Base-by-base conservation (phyloP, 2,113 vertebrate genomes). In the Pluvialis apricaria region DNA sequence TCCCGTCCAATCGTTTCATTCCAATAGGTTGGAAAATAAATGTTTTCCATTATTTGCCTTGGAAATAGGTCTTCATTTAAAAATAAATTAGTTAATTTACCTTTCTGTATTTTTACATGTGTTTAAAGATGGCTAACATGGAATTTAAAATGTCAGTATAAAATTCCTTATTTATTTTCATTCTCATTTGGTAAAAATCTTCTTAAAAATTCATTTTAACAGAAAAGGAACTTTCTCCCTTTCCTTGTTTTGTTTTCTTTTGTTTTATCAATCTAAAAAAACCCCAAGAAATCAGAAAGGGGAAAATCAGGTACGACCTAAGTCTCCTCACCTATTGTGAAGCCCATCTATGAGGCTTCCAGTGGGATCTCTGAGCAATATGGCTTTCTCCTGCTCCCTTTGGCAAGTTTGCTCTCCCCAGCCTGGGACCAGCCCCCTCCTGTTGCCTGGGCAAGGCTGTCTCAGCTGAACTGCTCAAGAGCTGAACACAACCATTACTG, bases 51-150 rank as follows among this genome's bases (percentile, higher is more conserved):
- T 97, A 94, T 96, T 96, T 96, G 73, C 93, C 87, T 97, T 96
- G 96, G 96, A 96, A 93, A 77, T 73, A 73, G 17, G 75, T 91
- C 66, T 91, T 95, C 5, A 93, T 95, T 95, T 93, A 86, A 96
- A 96, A 97, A 96, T 91, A 95, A 96, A 96, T 96, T 87, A 87
- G 93, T 92, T 91, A 95, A 94, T 93, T 94, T 95, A 97, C 78
- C 58, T 95, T 95, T 94, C 78, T 90, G 57, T 93, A 77, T 85
- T 96, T 96, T 95, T 66, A 82, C 85, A 90, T 90, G 75, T 88
- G 82, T 93, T 96, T 94, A 88, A 95, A 80, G 49, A 95, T 90
- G 84, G 84, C 55, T 73, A 73, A 88, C 1, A 1, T 15, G 32
- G 71, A 93, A 82, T 80, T 93, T 70, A 82, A 94, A 94, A 82